A percentile compares a stretch with the other conserved stretches of the same genome.
Evolutionary conservation across 1,140 invertebrate species (phyloP).

Genomic region (Chelonus insularis): DNA sequence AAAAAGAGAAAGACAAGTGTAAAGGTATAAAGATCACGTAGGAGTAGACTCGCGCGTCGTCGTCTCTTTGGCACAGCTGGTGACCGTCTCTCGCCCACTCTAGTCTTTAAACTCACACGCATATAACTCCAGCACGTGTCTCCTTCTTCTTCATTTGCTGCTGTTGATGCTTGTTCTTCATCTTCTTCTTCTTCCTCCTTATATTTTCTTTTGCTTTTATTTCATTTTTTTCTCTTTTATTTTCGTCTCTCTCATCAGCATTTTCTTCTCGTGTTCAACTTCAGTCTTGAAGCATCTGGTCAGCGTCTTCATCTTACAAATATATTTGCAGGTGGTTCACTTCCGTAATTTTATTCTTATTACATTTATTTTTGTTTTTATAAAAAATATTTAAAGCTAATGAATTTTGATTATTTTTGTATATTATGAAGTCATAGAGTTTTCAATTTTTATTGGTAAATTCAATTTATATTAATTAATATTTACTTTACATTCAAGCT

Average conservation of each 20-base stretch:
- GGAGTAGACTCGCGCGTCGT: slow-evolving; percentile 29
- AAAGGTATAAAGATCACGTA: slow-evolving; percentile 18
- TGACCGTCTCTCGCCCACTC: slow-evolving; percentile 41
- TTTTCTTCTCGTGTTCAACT: neutral
- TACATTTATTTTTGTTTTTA: too few species aligned
- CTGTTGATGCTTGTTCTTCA: too few species aligned
- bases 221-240: neutral
- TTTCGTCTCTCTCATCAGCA: neutral
- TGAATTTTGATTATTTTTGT: too few species aligned
- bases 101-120: slow-evolving; percentile 23
- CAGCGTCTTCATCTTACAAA: slow-evolving; percentile 7
- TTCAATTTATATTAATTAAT: neutral
- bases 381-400: too few species aligned
- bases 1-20: slow-evolving; percentile 12
- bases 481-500: neutral
- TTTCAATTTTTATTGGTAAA: neutral
- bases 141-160: neutral
- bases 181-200: neutral
- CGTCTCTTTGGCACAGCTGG: slow-evolving; percentile 42
- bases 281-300: neutral
- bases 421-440: too few species aligned
- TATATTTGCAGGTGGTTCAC: neutral
- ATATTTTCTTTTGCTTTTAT: neutral
- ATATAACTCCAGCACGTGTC: slow-evolving; percentile 15
- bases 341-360: neutral